These are phyloP conservation scores for Stylophora pistillata DNA, from an alignment of 64 coral and sea anemone species.

Conservation along the genomic window DNA sequence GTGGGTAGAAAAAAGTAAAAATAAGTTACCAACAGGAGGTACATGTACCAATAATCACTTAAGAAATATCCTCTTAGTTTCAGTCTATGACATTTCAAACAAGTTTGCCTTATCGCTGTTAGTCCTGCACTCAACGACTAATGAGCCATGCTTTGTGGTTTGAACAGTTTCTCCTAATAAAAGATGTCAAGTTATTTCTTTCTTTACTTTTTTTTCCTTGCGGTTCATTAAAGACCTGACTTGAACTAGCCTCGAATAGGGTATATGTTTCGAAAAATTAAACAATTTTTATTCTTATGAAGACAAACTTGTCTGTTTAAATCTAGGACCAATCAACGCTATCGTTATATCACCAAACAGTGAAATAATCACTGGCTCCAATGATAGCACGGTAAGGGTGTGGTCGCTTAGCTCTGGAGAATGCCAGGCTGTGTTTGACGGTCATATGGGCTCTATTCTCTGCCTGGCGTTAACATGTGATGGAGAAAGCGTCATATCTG, in stretches of 20 bases:
- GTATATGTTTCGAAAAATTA: too few species aligned
- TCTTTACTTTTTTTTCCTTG: too few species aligned
- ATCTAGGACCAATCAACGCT: slow-evolving; percentile 63
- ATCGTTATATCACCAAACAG: slow-evolving; percentile 39
- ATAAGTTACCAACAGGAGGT: background rate
- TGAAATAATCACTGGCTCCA: slow-evolving; percentile 54
- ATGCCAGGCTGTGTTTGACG: slow-evolving; percentile 24
- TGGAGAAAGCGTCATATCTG: slow-evolving; percentile 58
- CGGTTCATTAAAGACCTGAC: too few species aligned
- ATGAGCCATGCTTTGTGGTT: too few species aligned
- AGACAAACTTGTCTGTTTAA: background rate
- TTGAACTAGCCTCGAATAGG: too few species aligned
- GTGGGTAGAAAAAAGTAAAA: background rate
- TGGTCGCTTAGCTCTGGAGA: slow-evolving; percentile 64
- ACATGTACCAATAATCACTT: background rate
- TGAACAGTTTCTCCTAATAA: too few species aligned
- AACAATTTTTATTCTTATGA: too few species aligned
- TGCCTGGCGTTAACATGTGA: slow-evolving; percentile 74
- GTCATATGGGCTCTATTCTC: slow-evolving; percentile 71
- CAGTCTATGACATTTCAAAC: too few species aligned
- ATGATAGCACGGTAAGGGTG: slow-evolving; percentile 54
- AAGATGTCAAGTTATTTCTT: too few species aligned
- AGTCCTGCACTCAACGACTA: too few species aligned
- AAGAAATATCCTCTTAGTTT: background rate
- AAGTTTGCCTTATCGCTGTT: too few species aligned